phyloP scores from a whole-genome alignment of 2,888 invertebrate species.

The Aporophyla lueneburgensis region DNA sequence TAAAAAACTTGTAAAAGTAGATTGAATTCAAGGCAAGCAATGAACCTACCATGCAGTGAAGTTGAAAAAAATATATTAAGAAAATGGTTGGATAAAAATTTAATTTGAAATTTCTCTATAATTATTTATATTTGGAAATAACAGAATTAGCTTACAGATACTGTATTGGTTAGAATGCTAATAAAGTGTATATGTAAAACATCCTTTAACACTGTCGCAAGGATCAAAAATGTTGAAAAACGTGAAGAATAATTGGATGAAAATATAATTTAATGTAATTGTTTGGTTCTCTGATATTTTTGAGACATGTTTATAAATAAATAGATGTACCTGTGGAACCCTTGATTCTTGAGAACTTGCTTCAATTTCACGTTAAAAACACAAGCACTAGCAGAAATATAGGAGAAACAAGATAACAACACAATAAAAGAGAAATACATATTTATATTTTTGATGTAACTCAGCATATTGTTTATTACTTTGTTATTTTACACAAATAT shows the following conservation, averaged over 20 bases:
- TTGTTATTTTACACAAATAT: not conserved
- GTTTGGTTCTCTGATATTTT: not conserved
- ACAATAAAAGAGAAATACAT: slow-evolving; percentile 19
- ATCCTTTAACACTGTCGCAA: not conserved
- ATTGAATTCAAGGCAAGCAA: not conserved
- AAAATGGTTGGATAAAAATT: not conserved
- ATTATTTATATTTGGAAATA: not conserved
- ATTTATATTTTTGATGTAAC: not conserved
- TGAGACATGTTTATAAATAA: no score
- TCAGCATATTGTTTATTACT: not conserved
- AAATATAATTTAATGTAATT: not conserved
- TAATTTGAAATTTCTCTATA: not conserved
- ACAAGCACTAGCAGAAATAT: slow-evolving; percentile 72
- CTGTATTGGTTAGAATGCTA: not conserved
- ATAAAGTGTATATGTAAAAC: no score
- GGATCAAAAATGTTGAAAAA: not conserved
- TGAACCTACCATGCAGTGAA: not conserved
- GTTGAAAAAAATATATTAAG: not conserved
- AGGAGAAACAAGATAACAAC: slow-evolving; percentile 52
- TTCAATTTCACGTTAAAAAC: slow-evolving; percentile 78
- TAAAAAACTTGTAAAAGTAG: not conserved
- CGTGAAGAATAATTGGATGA: not conserved
- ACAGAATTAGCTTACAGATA: no score
- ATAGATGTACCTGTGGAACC: slow-evolving; percentile 83
- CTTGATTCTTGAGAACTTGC: slow-evolving; percentile 79